Evolutionary conservation across 2,113 vertebrate species (phyloP).

Genomic region (Nannospalax galili): DNA sequence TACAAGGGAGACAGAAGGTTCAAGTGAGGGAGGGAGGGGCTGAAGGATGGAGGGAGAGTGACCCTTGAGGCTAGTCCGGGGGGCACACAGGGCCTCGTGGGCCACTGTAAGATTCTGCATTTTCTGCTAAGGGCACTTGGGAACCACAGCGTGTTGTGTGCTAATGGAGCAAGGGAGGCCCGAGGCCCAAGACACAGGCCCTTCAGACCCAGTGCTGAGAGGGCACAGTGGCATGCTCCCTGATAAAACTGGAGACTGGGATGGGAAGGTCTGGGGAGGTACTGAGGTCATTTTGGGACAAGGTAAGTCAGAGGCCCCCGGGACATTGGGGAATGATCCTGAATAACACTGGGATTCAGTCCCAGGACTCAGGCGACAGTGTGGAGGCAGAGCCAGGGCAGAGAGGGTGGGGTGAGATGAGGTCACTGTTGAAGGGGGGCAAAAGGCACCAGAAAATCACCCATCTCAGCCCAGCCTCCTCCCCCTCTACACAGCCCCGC

Average conservation of each 20-base stretch:
- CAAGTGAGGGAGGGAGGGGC: background rate
- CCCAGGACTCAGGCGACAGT: background rate
- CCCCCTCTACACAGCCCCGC: background rate
- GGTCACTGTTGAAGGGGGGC: background rate
- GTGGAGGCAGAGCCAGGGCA: background rate
- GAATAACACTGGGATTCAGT: background rate
- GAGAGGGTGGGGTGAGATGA: constrained; percentile 33
- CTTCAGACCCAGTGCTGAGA: background rate
- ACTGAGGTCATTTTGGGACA: constrained; percentile 48
- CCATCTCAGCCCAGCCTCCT: background rate
- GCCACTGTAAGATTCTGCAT: background rate
- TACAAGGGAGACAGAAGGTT: background rate
- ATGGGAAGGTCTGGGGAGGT: background rate
- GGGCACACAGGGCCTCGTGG: background rate
- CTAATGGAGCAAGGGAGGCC: background rate
- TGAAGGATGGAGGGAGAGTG: background rate
- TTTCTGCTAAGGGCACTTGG: background rate
- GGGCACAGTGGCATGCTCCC: background rate
- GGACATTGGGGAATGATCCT: background rate
- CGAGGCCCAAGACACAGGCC: background rate
- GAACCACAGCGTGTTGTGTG: background rate
- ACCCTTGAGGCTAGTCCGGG: background rate
- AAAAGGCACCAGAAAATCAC: background rate
- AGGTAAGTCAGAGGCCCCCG: background rate
- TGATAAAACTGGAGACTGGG: background rate